Conservation (phyloP, 2,113 vertebrate species). For the Cyprinodon tularosa region DNA sequence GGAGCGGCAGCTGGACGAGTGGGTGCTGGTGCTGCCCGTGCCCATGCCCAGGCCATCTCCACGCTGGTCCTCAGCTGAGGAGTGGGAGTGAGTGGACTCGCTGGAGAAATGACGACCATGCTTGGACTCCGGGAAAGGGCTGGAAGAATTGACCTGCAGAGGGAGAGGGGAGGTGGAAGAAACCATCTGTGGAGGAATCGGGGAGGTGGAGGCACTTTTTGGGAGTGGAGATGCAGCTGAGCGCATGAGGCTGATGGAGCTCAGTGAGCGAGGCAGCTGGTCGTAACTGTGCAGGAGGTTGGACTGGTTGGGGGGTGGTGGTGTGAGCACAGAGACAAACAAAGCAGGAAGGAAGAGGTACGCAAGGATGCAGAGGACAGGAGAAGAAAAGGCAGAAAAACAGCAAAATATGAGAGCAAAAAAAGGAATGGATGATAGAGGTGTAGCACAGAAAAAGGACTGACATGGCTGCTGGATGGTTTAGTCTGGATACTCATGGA, state of each 20-base stretch:
- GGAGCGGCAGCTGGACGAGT: conserved; percentile 85
- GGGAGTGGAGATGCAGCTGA: conserved; percentile 76
- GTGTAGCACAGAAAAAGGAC: conserved; percentile 38
- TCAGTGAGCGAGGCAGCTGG: conserved; percentile 72
- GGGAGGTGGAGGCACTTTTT: conserved; percentile 77
- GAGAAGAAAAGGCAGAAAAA: conserved; percentile 38
- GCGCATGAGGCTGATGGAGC: conserved; percentile 77
- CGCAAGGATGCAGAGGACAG: conserved; percentile 29
- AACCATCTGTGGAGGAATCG: conserved; percentile 78
- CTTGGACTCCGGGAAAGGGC: conserved; percentile 88
- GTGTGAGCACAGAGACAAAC: conserved; percentile 14
- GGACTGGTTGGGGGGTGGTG: conserved; percentile 44
- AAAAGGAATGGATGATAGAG: conserved; percentile 71
- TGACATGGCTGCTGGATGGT: conserved; percentile 33
- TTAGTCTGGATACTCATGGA: conserved; percentile 26
- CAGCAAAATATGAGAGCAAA: conserved; percentile 58
- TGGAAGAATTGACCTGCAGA: conserved; percentile 86
- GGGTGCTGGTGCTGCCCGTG: conserved; percentile 79
- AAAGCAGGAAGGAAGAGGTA: conserved; percentile 38
- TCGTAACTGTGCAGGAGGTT: conserved; percentile 72
- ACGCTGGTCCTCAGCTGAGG: conserved; percentile 84
- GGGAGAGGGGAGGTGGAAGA: conserved; percentile 78
- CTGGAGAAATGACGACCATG: conserved; percentile 86
- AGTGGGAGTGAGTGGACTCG: conserved; percentile 88
- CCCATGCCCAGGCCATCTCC: conserved; percentile 72